These are phyloP conservation scores for Cydia strobilella DNA, from an alignment of 1,140 invertebrate species.

Conservation along the genomic window DNA sequence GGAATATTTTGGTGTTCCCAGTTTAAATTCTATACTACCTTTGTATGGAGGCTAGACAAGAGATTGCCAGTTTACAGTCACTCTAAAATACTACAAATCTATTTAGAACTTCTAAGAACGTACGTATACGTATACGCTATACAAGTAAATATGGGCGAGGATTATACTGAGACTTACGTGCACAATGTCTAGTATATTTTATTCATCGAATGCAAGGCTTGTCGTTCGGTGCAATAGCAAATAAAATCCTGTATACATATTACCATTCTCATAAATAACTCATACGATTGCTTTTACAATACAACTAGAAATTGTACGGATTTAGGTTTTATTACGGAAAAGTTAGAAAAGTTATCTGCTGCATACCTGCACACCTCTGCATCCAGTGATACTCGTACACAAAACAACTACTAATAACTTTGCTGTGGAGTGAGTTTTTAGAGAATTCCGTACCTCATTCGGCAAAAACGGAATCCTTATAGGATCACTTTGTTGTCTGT, in stretches of 20 bases:
- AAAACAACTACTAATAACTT: background rate
- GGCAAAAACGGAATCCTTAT: too few species aligned
- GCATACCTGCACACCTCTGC: background rate
- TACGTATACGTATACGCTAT: background rate
- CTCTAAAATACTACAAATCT: background rate
- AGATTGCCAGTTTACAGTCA: too few species aligned
- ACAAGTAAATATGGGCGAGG: background rate
- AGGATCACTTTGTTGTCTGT: too few species aligned
- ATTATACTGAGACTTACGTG: background rate
- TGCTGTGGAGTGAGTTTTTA: background rate
- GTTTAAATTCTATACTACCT: too few species aligned
- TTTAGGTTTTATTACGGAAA: background rate
- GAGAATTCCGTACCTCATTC: background rate
- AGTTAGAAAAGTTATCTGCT: background rate
- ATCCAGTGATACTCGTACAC: too few species aligned
- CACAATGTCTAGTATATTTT: background rate
- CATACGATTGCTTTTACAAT: constrained; percentile 7
- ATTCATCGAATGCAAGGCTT: constrained; percentile 8
- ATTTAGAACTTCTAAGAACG: background rate
- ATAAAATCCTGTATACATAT: constrained; percentile 15
- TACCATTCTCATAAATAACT: constrained; percentile 16
- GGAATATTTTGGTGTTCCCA: too few species aligned
- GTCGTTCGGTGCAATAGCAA: constrained; percentile 13
- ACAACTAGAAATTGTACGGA: background rate
- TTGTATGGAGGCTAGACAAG: too few species aligned